Evolutionary conservation across 2,888 invertebrate species (phyloP).

Genomic region (Cyaniris semiargus): DNA sequence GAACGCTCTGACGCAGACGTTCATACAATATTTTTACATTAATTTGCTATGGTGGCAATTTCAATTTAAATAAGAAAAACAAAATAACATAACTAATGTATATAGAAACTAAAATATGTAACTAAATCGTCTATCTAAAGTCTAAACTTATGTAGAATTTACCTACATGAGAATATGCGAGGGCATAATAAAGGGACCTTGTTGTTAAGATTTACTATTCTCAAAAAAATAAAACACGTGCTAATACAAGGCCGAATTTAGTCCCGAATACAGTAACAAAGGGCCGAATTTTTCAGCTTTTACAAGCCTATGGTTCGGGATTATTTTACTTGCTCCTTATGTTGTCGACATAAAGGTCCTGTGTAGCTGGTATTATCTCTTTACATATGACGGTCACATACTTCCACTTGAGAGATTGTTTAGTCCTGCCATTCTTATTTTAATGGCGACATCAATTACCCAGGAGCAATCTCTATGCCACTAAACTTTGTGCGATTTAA

Average conservation of each 20-base stretch:
- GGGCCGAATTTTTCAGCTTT: neutral
- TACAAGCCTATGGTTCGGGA: neutral
- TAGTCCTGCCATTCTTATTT: slow-evolving; percentile 16
- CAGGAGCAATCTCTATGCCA: neutral
- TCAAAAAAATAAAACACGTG: too few species aligned
- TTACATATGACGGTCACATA: neutral
- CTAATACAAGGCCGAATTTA: too few species aligned
- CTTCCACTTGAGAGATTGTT: neutral
- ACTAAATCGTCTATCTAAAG: neutral
- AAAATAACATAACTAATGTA: neutral
- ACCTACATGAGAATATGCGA: too few species aligned
- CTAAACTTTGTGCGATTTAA: slow-evolving; percentile 11
- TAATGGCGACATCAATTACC: slow-evolving; percentile 8
- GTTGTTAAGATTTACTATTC: too few species aligned
- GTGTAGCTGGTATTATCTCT: neutral
- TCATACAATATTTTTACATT: neutral
- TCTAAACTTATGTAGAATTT: too few species aligned
- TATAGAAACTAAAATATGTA: neutral
- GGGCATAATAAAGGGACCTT: too few species aligned
- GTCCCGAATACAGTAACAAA: neutral
- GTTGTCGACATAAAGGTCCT: neutral
- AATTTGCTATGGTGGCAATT: too few species aligned
- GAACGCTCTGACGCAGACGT: neutral
- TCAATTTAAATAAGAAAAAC: neutral
- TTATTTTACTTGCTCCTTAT: neutral